phyloP scores from a whole-genome alignment of 2,113 vertebrate genomes.

The Trematocara variabile region DNA sequence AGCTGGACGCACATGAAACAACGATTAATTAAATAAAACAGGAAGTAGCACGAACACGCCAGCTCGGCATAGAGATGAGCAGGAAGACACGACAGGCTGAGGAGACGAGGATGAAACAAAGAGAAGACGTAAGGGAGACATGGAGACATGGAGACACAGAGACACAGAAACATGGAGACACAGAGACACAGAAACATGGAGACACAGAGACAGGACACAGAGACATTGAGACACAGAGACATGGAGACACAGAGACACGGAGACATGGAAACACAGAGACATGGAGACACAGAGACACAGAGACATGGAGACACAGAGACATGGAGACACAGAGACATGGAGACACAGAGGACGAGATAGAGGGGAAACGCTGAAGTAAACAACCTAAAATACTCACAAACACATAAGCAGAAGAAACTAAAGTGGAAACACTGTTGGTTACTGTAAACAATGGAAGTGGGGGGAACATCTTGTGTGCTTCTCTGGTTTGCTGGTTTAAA shows the following conservation, averaged over 20 bases:
- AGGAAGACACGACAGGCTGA: not conserved
- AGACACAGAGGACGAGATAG: no score
- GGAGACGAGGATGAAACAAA: not conserved
- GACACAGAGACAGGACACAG: not conserved
- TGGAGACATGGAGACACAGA: not conserved
- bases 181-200: not conserved
- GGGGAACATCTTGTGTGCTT: fast-evolving
- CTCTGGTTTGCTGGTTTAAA: not conserved
- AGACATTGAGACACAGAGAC: not conserved
- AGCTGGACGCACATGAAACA: not conserved
- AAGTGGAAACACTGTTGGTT: not conserved
- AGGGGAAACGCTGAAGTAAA: no score
- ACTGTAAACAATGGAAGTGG: not conserved
- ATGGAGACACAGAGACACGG: no score
- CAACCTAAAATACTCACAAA: no score
- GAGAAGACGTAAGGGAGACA: not conserved
- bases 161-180: no score
- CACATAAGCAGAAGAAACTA: no score
- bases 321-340: no score
- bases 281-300: no score
- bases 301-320: no score
- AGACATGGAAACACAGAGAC: no score
- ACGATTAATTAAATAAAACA: not conserved
- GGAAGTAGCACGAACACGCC: not conserved
- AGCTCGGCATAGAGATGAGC: not conserved